phyloP scores from a whole-genome alignment of 2,888 invertebrate species.

The Hedychridium roseum region DNA sequence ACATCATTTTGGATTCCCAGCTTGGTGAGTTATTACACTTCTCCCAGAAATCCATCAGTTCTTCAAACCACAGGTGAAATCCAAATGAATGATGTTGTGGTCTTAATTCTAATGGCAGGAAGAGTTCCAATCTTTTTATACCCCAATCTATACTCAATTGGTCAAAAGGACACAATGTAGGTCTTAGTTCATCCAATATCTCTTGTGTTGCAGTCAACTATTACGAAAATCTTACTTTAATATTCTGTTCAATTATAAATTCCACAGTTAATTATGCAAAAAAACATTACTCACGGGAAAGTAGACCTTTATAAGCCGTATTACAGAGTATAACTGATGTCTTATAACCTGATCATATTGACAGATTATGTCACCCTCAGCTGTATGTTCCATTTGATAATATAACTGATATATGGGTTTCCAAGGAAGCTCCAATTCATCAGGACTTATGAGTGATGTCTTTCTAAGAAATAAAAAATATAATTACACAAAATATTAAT shows the following conservation, averaged over 20 bases:
- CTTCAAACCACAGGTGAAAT: slow-evolving; percentile 81
- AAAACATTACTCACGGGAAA: slow-evolving; percentile 64
- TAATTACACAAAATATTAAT: slow-evolving; percentile 1
- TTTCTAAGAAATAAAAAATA: slow-evolving; percentile 69
- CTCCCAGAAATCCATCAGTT: slow-evolving; percentile 81
- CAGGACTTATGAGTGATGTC: slow-evolving; percentile 76
- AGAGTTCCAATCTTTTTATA: slow-evolving; percentile 74
- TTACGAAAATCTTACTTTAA: slow-evolving; percentile 33
- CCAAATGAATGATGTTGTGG: slow-evolving; percentile 72
- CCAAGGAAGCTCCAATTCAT: slow-evolving; percentile 87
- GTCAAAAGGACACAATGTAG: slow-evolving; percentile 80
- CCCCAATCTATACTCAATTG: slow-evolving; percentile 65
- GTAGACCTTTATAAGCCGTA: slow-evolving; percentile 47
- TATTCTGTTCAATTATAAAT: slow-evolving; percentile 3
- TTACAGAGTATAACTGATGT: too few species aligned
- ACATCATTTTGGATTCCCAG: slow-evolving; percentile 76
- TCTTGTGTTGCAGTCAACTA: slow-evolving; percentile 81
- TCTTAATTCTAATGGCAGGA: slow-evolving; percentile 78
- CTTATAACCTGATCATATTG: too few species aligned
- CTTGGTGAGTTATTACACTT: slow-evolving; percentile 76
- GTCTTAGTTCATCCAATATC: slow-evolving; percentile 84
- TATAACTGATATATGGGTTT: slow-evolving; percentile 76
- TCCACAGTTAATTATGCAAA: background rate
- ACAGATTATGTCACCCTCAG: too few species aligned
- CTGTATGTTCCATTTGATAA: too few species aligned